phyloP scores from a whole-genome alignment of 2,797 vertebrate species.

The Scolopax bukidnonensis region DNA sequence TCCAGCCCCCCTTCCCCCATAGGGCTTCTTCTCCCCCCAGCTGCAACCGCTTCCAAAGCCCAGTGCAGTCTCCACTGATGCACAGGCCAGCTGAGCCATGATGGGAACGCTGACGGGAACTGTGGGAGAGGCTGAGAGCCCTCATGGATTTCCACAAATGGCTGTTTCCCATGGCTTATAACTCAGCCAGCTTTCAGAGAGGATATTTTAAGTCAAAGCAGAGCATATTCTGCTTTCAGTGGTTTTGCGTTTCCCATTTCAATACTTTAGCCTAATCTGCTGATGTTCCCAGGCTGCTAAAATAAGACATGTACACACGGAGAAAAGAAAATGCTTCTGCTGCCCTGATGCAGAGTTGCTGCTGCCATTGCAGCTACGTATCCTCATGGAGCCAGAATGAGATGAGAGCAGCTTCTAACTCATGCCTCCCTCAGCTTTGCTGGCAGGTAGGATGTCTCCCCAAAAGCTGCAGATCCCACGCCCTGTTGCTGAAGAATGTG shows the following conservation, averaged over 20 bases:
- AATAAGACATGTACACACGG: neutral
- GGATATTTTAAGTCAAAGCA: slow-evolving; percentile 9
- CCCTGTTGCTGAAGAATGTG: neutral
- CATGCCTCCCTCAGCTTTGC: neutral
- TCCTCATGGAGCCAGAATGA: accelerated
- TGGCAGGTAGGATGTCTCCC: neutral
- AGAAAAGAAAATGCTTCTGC: neutral
- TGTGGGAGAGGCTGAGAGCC: neutral
- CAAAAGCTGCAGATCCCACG: neutral
- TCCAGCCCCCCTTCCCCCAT: accelerated
- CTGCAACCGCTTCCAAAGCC: neutral
- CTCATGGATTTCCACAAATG: neutral
- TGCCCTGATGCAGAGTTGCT: neutral
- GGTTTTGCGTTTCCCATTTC: neutral
- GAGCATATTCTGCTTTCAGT: neutral
- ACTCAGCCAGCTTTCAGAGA: neutral
- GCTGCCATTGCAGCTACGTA: neutral
- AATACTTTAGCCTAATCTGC: neutral
- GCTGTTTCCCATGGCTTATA: slow-evolving; percentile 3
- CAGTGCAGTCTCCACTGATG: accelerated
- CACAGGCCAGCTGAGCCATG: accelerated
- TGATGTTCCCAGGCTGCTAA: slow-evolving; percentile 6
- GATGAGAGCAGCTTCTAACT: neutral
- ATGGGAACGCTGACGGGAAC: neutral
- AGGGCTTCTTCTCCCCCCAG: neutral